These are phyloP conservation scores for Hoplostethus mediterraneus DNA, from an alignment of 2,797 vertebrate species.

Conservation along the genomic window DNA sequence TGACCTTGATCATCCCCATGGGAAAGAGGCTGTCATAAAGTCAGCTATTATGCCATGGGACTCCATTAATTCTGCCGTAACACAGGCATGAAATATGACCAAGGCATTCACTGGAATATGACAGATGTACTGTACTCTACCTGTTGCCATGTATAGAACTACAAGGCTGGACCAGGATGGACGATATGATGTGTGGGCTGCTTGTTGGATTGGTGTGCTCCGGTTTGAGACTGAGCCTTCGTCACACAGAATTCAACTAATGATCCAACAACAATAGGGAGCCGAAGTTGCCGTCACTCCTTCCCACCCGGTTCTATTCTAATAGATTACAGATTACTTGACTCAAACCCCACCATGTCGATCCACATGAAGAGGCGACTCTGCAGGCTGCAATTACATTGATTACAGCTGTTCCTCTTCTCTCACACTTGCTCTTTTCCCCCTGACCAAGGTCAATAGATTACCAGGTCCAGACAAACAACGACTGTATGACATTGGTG, in stretches of 20 bases:
- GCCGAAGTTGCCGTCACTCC: no score
- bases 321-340: no score
- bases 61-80: constrained; percentile 48
- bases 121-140: constrained; percentile 2
- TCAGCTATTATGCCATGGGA: constrained; percentile 34
- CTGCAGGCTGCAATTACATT: constrained; percentile 53
- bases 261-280: not conserved
- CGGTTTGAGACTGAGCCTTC: not conserved
- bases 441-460: not conserved
- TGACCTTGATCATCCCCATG: constrained; percentile 66
- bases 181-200: not conserved
- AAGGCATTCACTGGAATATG: constrained; percentile 4
- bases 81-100: constrained; percentile 42
- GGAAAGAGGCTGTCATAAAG: constrained; percentile 39
- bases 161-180: not conserved
- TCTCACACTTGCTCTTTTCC: not conserved
- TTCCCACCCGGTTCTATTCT: no score
- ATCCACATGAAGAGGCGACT: constrained; percentile 41
- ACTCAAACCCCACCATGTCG: constrained; percentile 13
- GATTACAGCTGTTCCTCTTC: constrained; percentile 37
- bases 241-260: not conserved
- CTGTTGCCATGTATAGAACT: not conserved
- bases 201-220: not conserved
- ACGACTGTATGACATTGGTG: not conserved
- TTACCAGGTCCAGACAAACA: not conserved